Base-by-base conservation (phyloP, 2,888 invertebrate species). In the Chalcosyrphus nemorum region DNA sequence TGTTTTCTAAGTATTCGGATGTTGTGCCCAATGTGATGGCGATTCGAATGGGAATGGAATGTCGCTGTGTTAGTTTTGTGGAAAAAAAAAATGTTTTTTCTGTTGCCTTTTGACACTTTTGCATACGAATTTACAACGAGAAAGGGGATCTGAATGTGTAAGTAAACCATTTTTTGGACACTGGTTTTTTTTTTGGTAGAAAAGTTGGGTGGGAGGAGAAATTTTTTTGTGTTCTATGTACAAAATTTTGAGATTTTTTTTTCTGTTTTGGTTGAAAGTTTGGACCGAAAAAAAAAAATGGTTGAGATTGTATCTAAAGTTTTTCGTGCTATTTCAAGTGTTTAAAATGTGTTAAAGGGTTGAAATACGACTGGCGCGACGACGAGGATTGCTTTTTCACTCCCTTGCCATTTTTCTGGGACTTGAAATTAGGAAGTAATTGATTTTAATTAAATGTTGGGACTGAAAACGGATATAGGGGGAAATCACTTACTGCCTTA, bases 1-100 rank as follows among this genome's bases (percentile, higher is more conserved):
- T 72, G 74, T 84, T 78, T 80, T 41, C 82, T 84, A 84, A 84
- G 82, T 84, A 84, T 84, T 84, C 74, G 68, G 74, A 84, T 84
- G 74, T 74, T 84, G 56, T 74, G 84, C 74, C 84, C 84, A 74
- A 74, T 80, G 50, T 80, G 74, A 80, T 74, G 84, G 74, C 80
- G 80, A 84, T 84, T 84, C 63, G 74, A 78, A 68, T 68, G 47
- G 74, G 50, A 76, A 76, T 71, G 68, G 72, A 74, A 68, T 78
- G 54, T 61, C 68, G 68, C 32, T 82, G 84, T 84, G 74, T 84
- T 84, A 84, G 84, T 84, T 84, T 84, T 74, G 63, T 57, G 54
- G n/a, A n/a, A n/a, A n/a, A n/a, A n/a, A n/a, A 7, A 13, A 19
- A 9, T 13, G 65, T 61, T 47, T 65, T 76, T 70, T 72, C 74